Evolutionary conservation across 2,797 vertebrate species (phyloP), one percentile per base, ranked within the genome.

Genomic region (Eupleurogrammus muticus): DNA sequence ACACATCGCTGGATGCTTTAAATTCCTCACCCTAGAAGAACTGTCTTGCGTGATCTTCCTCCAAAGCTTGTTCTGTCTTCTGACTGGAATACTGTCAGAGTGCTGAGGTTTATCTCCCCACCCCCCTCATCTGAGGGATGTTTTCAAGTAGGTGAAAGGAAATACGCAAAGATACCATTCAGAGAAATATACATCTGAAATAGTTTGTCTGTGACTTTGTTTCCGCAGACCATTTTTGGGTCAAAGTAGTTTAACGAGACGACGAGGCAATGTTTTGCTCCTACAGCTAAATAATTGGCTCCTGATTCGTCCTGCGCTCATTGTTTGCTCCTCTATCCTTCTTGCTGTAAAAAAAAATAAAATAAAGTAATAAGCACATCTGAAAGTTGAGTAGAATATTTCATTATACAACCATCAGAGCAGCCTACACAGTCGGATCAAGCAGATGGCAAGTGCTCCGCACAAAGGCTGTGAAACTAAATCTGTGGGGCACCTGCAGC

Each of bases 401-500:
- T 67, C 66, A 72, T 32, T 75, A 81, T 63, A 72, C 69, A 44
- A 73, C 49, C 57, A 56, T 47, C 58, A 52, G 73, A 78, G 75
- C 85, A 73, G 32, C 77, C 71, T 62, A 70, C 80, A 75, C 35
- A 84, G 79, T 78, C 70, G 73, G 85, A 90, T 85, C 77, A 83
- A 83, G 87, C 89, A 91, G 90, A 91, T 92, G 90, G 90, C 82
- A 87, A 88, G 73, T 87, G 83, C 77, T 79, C 54, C 19, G 23
- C 72, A 88, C 87, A 90, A 90, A 89, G 77, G 84, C 19, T 81
- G 61, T 88, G 90, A 88, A 92, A 90, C 81, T 68, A 21, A 87
- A 90, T 89, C 85, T 78, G 75, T 44, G 84, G 71, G 87, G 84
- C 91, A 91, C 90, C 88, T 92, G 90, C 83, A 34, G 35, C 8